Conservation (phyloP, 2,888 invertebrate genomes). For the Meliscaeva auricollis region DNA sequence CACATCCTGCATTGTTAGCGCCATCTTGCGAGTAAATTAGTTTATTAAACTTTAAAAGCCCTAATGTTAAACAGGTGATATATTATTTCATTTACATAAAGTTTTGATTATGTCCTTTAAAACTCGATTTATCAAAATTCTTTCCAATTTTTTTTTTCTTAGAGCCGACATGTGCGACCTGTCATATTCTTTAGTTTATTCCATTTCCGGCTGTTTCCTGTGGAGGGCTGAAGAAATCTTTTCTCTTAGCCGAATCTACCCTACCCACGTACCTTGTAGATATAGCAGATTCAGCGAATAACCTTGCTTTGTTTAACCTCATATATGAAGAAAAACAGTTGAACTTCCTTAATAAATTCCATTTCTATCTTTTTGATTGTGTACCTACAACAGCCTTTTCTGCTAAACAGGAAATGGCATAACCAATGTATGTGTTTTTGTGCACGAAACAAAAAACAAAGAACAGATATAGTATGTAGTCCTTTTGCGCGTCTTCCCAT, state of each 20-base stretch:
- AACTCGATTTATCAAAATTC: background rate
- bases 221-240: background rate
- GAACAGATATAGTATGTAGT: background rate
- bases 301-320: slow-evolving; percentile 46
- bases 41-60: no score
- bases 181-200: background rate
- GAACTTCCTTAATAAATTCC: slow-evolving; percentile 63
- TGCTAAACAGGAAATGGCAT: slow-evolving; percentile 63
- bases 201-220: background rate
- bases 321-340: slow-evolving; percentile 50
- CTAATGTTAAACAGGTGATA: no score
- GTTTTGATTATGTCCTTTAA: no score
- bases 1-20: no score
- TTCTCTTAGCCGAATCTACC: background rate
- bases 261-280: background rate
- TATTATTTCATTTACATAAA: no score
- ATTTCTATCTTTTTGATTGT: slow-evolving; percentile 60
- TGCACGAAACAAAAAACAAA: slow-evolving; percentile 1
- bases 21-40: no score
- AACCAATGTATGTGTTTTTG: slow-evolving; percentile 40
- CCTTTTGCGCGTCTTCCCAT: slow-evolving; percentile 18
- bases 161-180: background rate
- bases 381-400: slow-evolving; percentile 38
- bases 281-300: slow-evolving; percentile 3
- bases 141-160: no score